A percentile compares a stretch with the other conserved stretches of the same genome.
phyloP scores from a whole-genome alignment of 1,140 invertebrate genomes.

The Penaeus japonicus region DNA sequence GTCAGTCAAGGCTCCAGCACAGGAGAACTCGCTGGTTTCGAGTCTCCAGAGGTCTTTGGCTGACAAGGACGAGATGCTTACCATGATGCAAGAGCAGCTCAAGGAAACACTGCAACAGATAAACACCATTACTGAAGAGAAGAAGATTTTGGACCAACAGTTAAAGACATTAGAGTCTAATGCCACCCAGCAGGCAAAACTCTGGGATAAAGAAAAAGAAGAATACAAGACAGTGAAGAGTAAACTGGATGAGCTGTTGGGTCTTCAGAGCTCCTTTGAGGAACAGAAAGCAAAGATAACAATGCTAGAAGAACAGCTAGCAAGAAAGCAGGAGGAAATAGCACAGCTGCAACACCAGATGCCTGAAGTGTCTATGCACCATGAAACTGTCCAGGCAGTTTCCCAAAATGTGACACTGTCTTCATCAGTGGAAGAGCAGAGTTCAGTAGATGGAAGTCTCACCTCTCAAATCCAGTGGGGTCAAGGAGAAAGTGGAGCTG shows the following conservation, averaged over 20 bases:
- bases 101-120: conserved; percentile 41
- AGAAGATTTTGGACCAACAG: conserved; percentile 48
- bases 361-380: neutral
- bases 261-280: conserved; percentile 3
- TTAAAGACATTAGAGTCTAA: conserved; percentile 9
- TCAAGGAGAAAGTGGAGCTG: neutral
- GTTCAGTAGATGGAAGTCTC: no score
- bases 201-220: conserved; percentile 41
- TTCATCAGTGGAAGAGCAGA: no score
- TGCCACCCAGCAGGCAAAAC: conserved; percentile 14
- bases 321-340: conserved; percentile 19
- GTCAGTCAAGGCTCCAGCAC: neutral
- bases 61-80: conserved; percentile 54
- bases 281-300: conserved; percentile 2
- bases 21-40: conserved; percentile 4
- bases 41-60: conserved; percentile 38
- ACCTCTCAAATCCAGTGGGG: neutral
- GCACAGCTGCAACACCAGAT: conserved; percentile 13
- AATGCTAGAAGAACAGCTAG: neutral
- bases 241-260: neutral
- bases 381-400: neutral
- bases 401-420: no score
- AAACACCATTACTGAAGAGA: conserved; percentile 42
- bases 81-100: conserved; percentile 50
- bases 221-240: neutral